Base-by-base conservation (phyloP, 2,888 invertebrate species). In the Drosophila nr. perissopoda region DNA sequence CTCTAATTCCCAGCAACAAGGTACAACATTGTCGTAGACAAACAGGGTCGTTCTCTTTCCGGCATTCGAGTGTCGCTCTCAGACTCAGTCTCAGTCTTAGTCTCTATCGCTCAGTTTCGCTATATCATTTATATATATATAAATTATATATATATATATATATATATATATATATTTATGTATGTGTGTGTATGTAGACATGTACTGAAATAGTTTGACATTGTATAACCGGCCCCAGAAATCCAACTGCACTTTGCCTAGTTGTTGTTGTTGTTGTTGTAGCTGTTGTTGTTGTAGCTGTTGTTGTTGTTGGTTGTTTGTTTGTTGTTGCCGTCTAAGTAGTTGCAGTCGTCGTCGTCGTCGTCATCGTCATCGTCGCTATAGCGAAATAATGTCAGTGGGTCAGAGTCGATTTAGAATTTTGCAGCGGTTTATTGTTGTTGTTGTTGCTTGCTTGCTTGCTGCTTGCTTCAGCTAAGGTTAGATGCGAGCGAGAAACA, bases 321-420 rank as follows among this genome's bases (percentile, higher is more conserved):
- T 38, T 38, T 63, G 42, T 31, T 40, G 56, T 25, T 57, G 63
- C n/a, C 42, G 79, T 65, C 68, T 73, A 66, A 74, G 72, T 66
- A 56, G 59, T 34, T 73, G 73, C 73, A 73, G 60, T 67, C 57
- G 61, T 16, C 16, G 60, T 67, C 57, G 61, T 16, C 16, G 36
- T 40, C 40, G 46, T 21, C 46, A 18, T 60, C 63, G 80, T 76
- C 78, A 76, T 59, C 56, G 78, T 52, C 60, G 78, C 61, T 74
- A 60, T 69, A 73, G 73, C 68, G 79, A 92, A 92, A 91, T 89
- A 91, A 88, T 92, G 92, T 92, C 92, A 92, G 92, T 92, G 90
- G 92, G 92, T 92, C 92, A 92, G 90, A 92, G 92, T 92, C 92
- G 89, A 86, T 82, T 89, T 86, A 88, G 87, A 86, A 86, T 83